Evolutionary conservation across 2,888 invertebrate species (phyloP).

Genomic region (Volucella inflata): DNA sequence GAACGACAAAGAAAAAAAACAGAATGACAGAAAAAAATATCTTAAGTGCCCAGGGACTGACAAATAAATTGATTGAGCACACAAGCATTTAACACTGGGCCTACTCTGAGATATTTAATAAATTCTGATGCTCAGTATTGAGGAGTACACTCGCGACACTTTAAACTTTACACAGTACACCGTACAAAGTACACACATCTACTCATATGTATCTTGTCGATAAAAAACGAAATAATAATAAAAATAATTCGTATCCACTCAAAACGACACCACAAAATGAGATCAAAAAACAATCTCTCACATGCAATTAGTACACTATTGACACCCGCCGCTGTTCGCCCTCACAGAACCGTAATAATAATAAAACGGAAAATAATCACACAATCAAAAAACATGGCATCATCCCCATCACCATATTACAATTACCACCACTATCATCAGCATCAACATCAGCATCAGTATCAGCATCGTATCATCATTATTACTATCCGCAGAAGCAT

Average conservation of each 20-base stretch:
- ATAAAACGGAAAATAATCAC: slow-evolving; percentile 74
- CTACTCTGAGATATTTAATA: slow-evolving; percentile 13
- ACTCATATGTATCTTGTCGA: too few species aligned
- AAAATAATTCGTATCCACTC: slow-evolving; percentile 75
- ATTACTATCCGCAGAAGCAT: slow-evolving; percentile 32
- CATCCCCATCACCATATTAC: slow-evolving; percentile 53
- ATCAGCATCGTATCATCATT: slow-evolving; percentile 31
- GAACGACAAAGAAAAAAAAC: slow-evolving; percentile 18
- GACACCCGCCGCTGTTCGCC: slow-evolving; percentile 76
- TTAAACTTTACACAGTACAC: too few species aligned
- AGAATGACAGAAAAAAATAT: slow-evolving; percentile 15
- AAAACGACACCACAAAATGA: slow-evolving; percentile 69
- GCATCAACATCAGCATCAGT: neutral
- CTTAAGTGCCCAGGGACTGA: slow-evolving; percentile 25
- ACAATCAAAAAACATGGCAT: slow-evolving; percentile 63
- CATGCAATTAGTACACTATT: slow-evolving; percentile 78
- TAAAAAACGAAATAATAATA: neutral
- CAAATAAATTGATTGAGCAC: slow-evolving; percentile 67
- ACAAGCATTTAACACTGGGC: slow-evolving; percentile 56
- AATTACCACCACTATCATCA: slow-evolving; percentile 30
- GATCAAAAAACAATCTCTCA: slow-evolving; percentile 77
- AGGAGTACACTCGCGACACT: too few species aligned
- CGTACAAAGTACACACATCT: too few species aligned
- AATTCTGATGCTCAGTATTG: neutral
- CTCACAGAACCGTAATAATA: slow-evolving; percentile 75